Conservation (phyloP, 1,140 invertebrate species). For the Leptinotarsa defecta region DNA sequence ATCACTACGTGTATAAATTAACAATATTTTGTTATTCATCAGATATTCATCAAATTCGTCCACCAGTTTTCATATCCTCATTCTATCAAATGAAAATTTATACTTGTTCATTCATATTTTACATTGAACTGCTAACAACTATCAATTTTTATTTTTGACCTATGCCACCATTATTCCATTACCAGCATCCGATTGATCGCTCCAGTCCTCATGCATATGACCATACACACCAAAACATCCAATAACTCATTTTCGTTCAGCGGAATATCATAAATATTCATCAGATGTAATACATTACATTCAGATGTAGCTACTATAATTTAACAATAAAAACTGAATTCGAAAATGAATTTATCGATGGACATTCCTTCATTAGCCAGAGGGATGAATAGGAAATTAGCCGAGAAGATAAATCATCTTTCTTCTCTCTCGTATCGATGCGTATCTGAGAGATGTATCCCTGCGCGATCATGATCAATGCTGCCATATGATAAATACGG, state of each 20-base stretch:
- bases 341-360: slow-evolving; percentile 8
- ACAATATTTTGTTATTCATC: too few species aligned
- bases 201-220: too few species aligned
- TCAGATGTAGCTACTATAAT: slow-evolving; percentile 18
- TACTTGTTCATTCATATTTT: too few species aligned
- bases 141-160: too few species aligned
- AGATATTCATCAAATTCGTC: too few species aligned
- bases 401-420: slow-evolving; percentile 4
- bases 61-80: too few species aligned
- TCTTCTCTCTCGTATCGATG: slow-evolving; percentile 8
- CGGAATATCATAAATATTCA: slow-evolving; percentile 17
- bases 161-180: background rate
- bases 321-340: slow-evolving; percentile 20
- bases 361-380: slow-evolving; percentile 15
- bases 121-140: too few species aligned
- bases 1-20: too few species aligned
- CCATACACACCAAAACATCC: background rate
- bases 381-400: slow-evolving; percentile 18
- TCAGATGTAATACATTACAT: slow-evolving; percentile 14
- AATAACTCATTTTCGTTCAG: background rate
- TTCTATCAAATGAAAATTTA: too few species aligned
- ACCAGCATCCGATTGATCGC: background rate
- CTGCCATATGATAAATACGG: slow-evolving; percentile 9
- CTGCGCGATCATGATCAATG: slow-evolving; percentile 17
- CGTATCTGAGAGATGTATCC: background rate